Base-by-base conservation (phyloP, 2,888 invertebrate species). In the Criorhina ranunculi region DNA sequence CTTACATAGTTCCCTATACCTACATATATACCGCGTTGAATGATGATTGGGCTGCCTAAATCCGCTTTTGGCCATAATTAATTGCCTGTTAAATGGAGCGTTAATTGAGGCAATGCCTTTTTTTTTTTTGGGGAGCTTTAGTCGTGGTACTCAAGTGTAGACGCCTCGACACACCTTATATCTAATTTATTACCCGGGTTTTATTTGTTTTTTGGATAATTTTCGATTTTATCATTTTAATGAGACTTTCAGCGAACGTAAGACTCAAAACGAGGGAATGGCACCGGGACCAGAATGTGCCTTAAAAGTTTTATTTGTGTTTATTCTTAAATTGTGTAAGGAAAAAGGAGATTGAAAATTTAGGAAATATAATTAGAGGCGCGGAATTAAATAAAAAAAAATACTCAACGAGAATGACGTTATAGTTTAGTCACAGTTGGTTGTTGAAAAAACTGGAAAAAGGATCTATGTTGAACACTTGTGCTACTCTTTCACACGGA, bases 31-130 rank as follows among this genome's bases (percentile, higher is more conserved):
- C 5, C 19, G 1, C 33, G 4, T 8, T 35, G 29, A 49, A 12
- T 46, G 49, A 19, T 40, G 66, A 37, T 29, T 12, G 5, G 53
- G 19, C 29, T 4, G 19, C 55, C 53, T 24, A 35, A 75, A 75
- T 75, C 44, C 62, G 73, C 53, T 62, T 55, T 75, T n/a, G 64
- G 62, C 31, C 44, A 64, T 75, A 75, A 75, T 75, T 75, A 75
- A 75, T 64, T 51, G 73, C 64, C 64, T 75, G 64, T 49, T 75
- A 46, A 75, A 75, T 75, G 73, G 73, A 62, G 64, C 73, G 64
- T 75, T 75, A 75, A 75, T 75, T 75, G 53, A 55, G 55, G 64
- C 44, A 55, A 75, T 64, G 64, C 35, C 49, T 72, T 49, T 31
- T 12, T 11, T n/a, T 8, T 31, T 51, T 31, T 12, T 11, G 15